Evolutionary conservation across 2,113 vertebrate genomes (phyloP).

Genomic region (Platanista minor): DNA sequence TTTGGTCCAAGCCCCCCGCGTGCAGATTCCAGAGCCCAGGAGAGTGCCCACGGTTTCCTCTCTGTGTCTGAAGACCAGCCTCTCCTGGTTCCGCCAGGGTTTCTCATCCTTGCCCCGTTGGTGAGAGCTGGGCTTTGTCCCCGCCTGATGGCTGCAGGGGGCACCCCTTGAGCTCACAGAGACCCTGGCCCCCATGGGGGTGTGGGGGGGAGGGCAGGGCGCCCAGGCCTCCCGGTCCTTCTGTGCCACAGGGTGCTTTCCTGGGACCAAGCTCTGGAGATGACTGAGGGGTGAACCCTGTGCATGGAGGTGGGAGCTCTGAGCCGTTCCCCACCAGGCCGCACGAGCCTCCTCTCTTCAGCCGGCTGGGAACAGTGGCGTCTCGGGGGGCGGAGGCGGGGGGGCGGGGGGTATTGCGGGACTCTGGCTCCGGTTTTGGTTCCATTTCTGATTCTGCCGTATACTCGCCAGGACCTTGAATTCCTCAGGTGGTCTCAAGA

Average conservation of each 20-base stretch:
- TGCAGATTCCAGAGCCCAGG: not conserved
- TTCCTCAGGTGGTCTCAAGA: not conserved
- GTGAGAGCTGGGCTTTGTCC: accelerated
- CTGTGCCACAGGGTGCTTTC: not conserved
- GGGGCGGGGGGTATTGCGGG: too few relatives aligned
- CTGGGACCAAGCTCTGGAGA: not conserved
- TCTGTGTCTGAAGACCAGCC: not conserved
- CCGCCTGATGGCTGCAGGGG: not conserved
- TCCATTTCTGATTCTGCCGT: not conserved
- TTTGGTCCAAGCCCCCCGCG: accelerated
- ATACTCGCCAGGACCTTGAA: not conserved
- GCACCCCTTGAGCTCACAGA: not conserved
- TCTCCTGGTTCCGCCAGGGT: not conserved
- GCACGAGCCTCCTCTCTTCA: not conserved
- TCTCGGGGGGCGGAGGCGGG: not conserved
- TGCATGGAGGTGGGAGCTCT: accelerated
- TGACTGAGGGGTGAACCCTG: accelerated
- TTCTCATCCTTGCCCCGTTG: accelerated
- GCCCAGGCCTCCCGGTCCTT: not conserved
- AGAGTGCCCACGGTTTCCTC: too few relatives aligned
- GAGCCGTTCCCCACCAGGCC: accelerated
- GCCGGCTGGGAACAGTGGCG: accelerated
- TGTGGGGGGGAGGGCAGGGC: accelerated
- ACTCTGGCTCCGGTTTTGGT: accelerated
- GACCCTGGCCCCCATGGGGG: too few relatives aligned